Evolutionary conservation across 1,140 invertebrate species (phyloP), one percentile per base, ranked within the genome.

Genomic region (Bombus superbus): DNA sequence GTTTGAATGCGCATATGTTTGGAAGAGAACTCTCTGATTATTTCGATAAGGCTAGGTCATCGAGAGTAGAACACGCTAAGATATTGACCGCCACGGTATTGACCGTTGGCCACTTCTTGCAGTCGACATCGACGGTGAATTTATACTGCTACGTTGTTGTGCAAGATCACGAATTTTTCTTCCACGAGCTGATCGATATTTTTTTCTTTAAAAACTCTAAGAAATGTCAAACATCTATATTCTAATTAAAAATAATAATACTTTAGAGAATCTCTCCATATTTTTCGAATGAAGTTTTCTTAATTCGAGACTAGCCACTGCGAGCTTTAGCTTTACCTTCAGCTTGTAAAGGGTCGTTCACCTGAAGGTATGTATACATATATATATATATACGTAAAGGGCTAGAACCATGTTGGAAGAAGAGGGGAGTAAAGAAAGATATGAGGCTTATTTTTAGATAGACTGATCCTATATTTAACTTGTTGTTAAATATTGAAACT

Each of bases 1-100:
- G 87, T 90, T 90, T 85, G 82, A 90, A 91, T 89, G 82, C 75
- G 85, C 86, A 89, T 90, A 88, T 79, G 86, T 88, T 90, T 86
- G 42, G 71, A 73, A 81, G 69, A 35, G 59, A 87, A 75, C 80
- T 64, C 72, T 28, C 75, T 77, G 88, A 85, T 90, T 84, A 86
- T 80, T 62, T 87, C 35, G 91, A 93, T 93, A 92, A 91, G 74
- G 87, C 84, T 91, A 89, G 86, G 88, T 89, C 78, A 88, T 87
- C 81, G 87, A 87, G 92, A 92, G 75, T 83, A 81, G 88, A 89
- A 91, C 94, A 94, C 93, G 94, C 91, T 71, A 95, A 93, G 92
- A 94, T 95, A 95, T 95, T 94, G 94, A 95, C 92, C 94, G 94
- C 69, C 78, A 64, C 90, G 86, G 88, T 94, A 94, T 94, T 94